A percentile compares a stretch with the other conserved stretches of the same genome.
Conservation (phyloP, 2,113 vertebrate species). For the Halichoeres trimaculatus region DNA sequence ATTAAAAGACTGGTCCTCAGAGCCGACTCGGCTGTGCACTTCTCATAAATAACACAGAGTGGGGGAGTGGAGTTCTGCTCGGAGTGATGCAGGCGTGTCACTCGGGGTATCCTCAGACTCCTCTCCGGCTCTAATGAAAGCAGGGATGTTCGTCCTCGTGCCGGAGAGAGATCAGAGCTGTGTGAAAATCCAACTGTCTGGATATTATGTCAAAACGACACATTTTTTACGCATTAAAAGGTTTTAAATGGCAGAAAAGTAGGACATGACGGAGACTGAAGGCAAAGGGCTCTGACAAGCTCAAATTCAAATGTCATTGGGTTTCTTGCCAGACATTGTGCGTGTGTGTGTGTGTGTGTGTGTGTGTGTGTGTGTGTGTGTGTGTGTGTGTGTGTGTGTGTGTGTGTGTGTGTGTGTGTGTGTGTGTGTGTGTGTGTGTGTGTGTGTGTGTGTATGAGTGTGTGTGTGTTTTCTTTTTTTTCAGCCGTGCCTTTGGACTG, state of each 20-base stretch:
- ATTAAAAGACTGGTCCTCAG: constrained; percentile 71
- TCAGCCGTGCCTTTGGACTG: constrained; percentile 28
- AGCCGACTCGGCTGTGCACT: constrained; percentile 60
- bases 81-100: constrained; percentile 43
- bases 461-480: constrained; percentile 19
- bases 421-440: constrained; percentile 18
- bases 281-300: constrained; percentile 42
- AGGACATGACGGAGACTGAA: constrained; percentile 45
- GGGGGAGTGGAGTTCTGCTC: constrained; percentile 56
- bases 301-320: constrained; percentile 66
- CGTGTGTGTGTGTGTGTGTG: constrained; percentile 29
- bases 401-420: constrained; percentile 18
- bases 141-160: constrained; percentile 38
- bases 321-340: constrained; percentile 31
- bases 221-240: constrained; percentile 28
- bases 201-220: constrained; percentile 20
- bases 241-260: constrained; percentile 58
- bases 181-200: not conserved
- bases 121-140: constrained; percentile 41
- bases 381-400: constrained; percentile 16
- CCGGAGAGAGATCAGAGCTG: constrained; percentile 34
- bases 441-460: constrained; percentile 25
- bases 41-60: constrained; percentile 74
- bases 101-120: constrained; percentile 36
- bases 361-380: constrained; percentile 18